These are phyloP conservation scores for Danaus chrysippus DNA, from an alignment of 2,888 invertebrate genomes.

Conservation along the genomic window DNA sequence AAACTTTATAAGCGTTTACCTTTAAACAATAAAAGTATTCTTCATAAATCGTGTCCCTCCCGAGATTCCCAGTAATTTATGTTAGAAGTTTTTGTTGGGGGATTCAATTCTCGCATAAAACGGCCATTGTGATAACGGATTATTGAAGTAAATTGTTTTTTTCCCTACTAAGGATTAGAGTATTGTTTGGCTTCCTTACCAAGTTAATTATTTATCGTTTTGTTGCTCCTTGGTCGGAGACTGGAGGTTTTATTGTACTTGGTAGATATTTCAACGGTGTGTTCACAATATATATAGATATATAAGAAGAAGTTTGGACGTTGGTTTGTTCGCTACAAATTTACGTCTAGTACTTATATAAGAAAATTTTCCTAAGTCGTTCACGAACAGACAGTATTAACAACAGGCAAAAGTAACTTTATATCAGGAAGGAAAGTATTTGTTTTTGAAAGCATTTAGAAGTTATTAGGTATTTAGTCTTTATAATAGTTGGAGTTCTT, in stretches of 20 bases:
- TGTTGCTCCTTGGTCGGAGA: conserved; percentile 25
- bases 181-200: conserved; percentile 25
- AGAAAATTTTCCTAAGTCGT: no score
- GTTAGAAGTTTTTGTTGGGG: conserved; percentile 40
- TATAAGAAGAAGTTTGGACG: no score
- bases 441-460: no score
- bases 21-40: conserved; percentile 46
- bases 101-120: conserved; percentile 46
- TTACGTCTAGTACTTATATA: no score
- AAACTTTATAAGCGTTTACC: conserved; percentile 30
- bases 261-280: background rate
- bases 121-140: conserved; percentile 43
- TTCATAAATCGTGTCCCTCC: conserved; percentile 41
- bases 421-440: no score
- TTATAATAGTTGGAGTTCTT: no score
- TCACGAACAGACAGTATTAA: no score
- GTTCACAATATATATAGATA: no score
- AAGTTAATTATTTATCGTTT: conserved; percentile 38
- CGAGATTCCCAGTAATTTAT: conserved; percentile 45
- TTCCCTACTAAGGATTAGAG: conserved; percentile 17
- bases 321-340: no score
- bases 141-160: conserved; percentile 42
- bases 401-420: no score
- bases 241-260: conserved; percentile 4
- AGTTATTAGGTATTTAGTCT: no score